Percentiles rank a stretch among this genome's conserved stretches.
Evolutionary conservation across 2,113 vertebrate species (phyloP).

Genomic region (Oostethus manadensis): DNA sequence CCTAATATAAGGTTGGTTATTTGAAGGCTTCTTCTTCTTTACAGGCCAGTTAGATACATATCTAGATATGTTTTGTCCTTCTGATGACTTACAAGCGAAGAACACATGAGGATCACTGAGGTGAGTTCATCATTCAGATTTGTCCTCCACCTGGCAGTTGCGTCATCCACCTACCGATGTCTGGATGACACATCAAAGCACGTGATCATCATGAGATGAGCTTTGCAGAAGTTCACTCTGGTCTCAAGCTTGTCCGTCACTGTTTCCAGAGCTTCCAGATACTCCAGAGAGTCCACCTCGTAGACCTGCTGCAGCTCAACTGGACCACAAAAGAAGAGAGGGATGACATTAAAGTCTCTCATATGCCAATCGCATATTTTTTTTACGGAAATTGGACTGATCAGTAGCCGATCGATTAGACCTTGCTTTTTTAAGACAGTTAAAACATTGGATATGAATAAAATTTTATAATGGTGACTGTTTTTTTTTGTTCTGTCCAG

Average conservation of each 20-base stretch:
- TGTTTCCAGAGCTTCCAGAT: conserved; percentile 90
- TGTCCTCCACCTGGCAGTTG: conserved; percentile 1
- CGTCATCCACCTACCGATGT: conserved; percentile 72
- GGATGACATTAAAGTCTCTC: too few relatives aligned
- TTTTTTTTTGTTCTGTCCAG: too few relatives aligned
- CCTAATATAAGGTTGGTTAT: not conserved
- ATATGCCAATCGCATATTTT: too few relatives aligned
- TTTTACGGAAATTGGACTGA: too few relatives aligned
- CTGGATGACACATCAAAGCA: conserved; percentile 94
- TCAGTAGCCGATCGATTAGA: too few relatives aligned
- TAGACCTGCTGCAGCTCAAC: conserved; percentile 90
- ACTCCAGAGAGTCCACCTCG: conserved; percentile 93
- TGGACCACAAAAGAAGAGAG: conserved; percentile 46
- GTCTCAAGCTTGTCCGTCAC: conserved; percentile 91
- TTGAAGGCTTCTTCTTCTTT: not conserved
- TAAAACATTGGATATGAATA: too few relatives aligned
- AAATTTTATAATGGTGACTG: too few relatives aligned
- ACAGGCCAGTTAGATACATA: conserved; percentile 3
- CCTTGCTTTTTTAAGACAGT: too few relatives aligned
- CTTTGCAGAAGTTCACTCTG: conserved; percentile 97
- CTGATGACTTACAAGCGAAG: conserved; percentile 20
- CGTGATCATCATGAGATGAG: conserved; percentile 99
- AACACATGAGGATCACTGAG: conserved; percentile 5
- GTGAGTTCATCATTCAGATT: conserved; percentile 10
- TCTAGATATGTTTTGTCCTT: too few relatives aligned